These are phyloP conservation scores for Thripadectes ignobilis DNA, from an alignment of 2,797 vertebrate species.

Conservation along the genomic window DNA sequence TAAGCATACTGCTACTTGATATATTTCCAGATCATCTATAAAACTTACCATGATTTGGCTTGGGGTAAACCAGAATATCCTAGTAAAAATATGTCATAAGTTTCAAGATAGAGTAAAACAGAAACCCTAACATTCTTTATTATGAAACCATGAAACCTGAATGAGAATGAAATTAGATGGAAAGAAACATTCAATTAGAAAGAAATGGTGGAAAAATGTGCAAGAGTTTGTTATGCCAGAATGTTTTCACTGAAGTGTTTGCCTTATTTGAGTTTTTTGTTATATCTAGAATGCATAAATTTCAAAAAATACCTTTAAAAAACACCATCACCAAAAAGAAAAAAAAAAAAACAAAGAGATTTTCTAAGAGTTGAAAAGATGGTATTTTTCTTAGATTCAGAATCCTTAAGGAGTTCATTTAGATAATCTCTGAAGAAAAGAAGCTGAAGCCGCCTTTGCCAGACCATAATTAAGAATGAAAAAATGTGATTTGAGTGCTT, in stretches of 20 bases:
- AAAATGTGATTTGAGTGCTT: not conserved
- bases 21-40: not conserved
- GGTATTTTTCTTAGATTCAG: not conserved
- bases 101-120: not conserved
- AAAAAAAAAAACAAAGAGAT: not conserved
- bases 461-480: not conserved
- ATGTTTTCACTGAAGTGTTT: not conserved
- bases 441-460: not conserved
- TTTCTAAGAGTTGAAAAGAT: not conserved
- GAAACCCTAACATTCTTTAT: not conserved
- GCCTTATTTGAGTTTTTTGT: not conserved
- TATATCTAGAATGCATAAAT: not conserved
- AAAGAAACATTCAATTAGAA: not conserved
- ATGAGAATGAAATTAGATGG: not conserved
- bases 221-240: not conserved
- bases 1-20: not conserved
- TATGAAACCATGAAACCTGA: not conserved
- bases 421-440: not conserved
- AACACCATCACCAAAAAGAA: not conserved
- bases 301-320: not conserved
- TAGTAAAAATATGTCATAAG: not conserved
- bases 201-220: not conserved
- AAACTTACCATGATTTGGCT: not conserved
- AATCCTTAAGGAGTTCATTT: not conserved
- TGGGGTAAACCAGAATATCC: not conserved